Evolutionary conservation across 2,888 invertebrate genomes (phyloP), one percentile per base, ranked within the genome.

Genomic region (Andricus quercusramuli): DNA sequence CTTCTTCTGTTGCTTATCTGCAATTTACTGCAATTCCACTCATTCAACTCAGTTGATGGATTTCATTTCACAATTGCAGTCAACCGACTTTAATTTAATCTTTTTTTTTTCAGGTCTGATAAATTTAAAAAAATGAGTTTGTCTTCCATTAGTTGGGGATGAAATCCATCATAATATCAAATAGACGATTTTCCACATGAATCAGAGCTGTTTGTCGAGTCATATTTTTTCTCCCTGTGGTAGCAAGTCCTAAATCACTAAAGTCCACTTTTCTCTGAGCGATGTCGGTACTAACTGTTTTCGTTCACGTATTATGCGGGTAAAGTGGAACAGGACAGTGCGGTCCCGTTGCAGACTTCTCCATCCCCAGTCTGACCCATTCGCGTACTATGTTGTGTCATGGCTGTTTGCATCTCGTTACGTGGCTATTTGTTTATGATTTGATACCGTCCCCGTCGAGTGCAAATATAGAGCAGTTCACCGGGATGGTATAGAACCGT

Each of bases 401-500:
- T 82, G 70, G 82, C 84, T 91, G 90, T 92, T 91, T 92, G 90
- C 90, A 91, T 91, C 90, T 92, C 91, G 90, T 91, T 92, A 92
- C 87, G 83, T 85, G 85, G 84, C 84, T 91, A 91, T 92, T 91
- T 92, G 91, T 90, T 90, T 91, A 88, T 90, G 89, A 91, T 91
- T 91, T 90, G 88, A 90, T 91, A 88, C 86, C 88, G 86, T 84
- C 85, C 82, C 84, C 79, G 83, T 68, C 82, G 79, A 78, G 74
- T 78, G 78, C 79, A 81, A 80, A 80, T 78, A 79, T 77, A 68
- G 77, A 77, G 59, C 59, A 59, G 41, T 59, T 64, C 13, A 20
- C 77, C 25, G 32, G 32, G 37, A 37, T 22, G 20, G 44, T 68
- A 47, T 25, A 29, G 32, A 25, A 68, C 44, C 47, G 22, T 44